A percentile compares a stretch with the other conserved stretches of the same genome.
phyloP scores from a whole-genome alignment of 1,140 invertebrate species.

The Drosophila virilis region DNA sequence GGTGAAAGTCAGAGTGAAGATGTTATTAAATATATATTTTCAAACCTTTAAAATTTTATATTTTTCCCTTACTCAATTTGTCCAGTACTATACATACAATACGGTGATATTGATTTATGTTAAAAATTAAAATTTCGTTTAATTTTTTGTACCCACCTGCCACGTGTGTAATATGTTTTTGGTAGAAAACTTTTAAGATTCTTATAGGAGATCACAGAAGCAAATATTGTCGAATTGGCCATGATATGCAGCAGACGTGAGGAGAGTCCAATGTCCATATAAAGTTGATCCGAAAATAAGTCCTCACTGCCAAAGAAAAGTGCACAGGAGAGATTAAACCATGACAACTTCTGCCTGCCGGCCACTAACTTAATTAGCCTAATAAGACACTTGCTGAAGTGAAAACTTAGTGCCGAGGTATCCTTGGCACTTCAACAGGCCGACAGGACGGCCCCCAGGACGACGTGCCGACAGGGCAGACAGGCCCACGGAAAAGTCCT shows the following conservation, averaged over 20 bases:
- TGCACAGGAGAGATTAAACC: slow-evolving; percentile 44
- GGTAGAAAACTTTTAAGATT: slow-evolving; percentile 86
- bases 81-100: too few species aligned
- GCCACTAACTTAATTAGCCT: slow-evolving; percentile 61
- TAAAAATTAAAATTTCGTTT: too few species aligned
- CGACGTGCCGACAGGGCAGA: too few species aligned
- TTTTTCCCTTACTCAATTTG: too few species aligned
- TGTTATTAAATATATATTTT: neutral
- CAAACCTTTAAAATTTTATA: too few species aligned
- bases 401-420: slow-evolving; percentile 15
- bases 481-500: slow-evolving; percentile 24
- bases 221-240: slow-evolving; percentile 82
- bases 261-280: slow-evolving; percentile 81
- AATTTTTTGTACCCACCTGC: slow-evolving; percentile 66
- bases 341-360: slow-evolving; percentile 23
- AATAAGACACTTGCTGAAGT: slow-evolving; percentile 62
- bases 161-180: slow-evolving; percentile 84
- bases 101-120: too few species aligned
- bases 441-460: neutral
- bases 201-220: slow-evolving; percentile 85
- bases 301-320: slow-evolving; percentile 68
- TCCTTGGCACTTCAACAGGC: neutral
- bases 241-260: slow-evolving; percentile 76
- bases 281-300: slow-evolving; percentile 83
- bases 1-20: slow-evolving; percentile 8